Base-by-base conservation (phyloP, 2,797 vertebrate genomes). In the Eupleurogrammus muticus region DNA sequence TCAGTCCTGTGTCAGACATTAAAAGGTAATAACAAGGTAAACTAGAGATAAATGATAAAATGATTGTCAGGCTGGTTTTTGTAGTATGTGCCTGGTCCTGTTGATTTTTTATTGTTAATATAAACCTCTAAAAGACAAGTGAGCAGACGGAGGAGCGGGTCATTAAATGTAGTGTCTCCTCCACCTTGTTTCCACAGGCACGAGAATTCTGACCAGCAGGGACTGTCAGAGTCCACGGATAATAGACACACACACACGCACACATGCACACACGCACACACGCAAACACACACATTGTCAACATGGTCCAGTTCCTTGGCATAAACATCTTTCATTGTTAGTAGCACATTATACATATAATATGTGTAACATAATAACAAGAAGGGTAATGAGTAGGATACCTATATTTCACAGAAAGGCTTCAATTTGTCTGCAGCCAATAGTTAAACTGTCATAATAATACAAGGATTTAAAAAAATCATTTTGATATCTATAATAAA, bases 281-380 rank as follows among this genome's bases (percentile, higher is more conserved):
- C 44, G 63, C 62, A 56, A 59, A 58, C 51, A 48, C 53, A 60
- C 34, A 49, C 21, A n/a, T n/a, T 61, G 49, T 72, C 40, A 60
- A 24, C 62, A 66, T 50, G 51, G 20, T 79, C 79, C 77, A 74
- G 77, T 79, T 85, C 81, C 79, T 82, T 79, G 78, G 69, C 86
- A 73, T 80, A 44, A 63, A 38, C 46, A 61, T 70, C 64, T 74
- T 52, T 79, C 57, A 67, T 79, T 79, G 90, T 92, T 93, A 92
- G 90, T 89, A 92, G 82, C 65, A 86, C 65, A 82, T 86, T 58
- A 79, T 70, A 82, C 70, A 72, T 57, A 83, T 80, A 79, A 80
- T 77, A 80, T 84, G 62, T 77, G 79, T 38, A 63, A 84, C 89
- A 92, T 68, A 83, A 78, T 77, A 81, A 83, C 54, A 69, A 54